Conservation (phyloP, 1,140 invertebrate genomes). For the Heliothis virescens region DNA sequence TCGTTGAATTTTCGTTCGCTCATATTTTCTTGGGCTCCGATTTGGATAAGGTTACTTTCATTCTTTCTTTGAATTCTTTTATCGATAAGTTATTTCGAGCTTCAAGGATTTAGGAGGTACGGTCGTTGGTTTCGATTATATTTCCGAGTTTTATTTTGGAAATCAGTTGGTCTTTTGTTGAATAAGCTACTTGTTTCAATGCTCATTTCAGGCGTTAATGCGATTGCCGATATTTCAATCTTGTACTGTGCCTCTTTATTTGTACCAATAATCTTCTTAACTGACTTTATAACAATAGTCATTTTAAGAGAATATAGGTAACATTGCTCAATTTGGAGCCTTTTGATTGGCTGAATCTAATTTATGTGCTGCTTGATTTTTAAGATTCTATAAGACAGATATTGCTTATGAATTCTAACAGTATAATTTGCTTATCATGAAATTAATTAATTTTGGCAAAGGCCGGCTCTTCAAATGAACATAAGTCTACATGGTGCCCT, state of each 20-base stretch:
- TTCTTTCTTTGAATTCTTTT: constrained; percentile 29
- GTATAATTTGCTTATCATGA: no score
- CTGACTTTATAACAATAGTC: no score
- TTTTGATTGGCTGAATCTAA: no score
- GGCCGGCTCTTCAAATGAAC: no score
- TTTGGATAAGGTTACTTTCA: constrained; percentile 44
- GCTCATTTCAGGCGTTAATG: background rate
- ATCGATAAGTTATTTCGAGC: constrained; percentile 38
- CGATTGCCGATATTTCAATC: constrained; percentile 4
- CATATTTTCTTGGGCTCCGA: constrained; percentile 37
- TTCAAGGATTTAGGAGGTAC: constrained; percentile 17
- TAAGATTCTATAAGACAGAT: no score
- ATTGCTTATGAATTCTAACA: no score
- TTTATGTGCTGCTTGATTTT: no score
- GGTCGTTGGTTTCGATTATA: constrained; percentile 18
- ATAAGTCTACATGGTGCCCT: no score
- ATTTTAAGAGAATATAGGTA: no score
- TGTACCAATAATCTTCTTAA: no score
- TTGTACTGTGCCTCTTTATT: background rate
- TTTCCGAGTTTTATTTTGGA: constrained; percentile 12
- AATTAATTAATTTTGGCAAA: no score
- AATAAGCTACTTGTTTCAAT: background rate
- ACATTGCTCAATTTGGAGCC: no score
- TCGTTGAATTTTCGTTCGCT: constrained; percentile 16
- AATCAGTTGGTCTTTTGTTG: background rate